Evolutionary conservation across 2,797 vertebrate species (phyloP).

Genomic region (Schizopygopsis malacanthus): DNA sequence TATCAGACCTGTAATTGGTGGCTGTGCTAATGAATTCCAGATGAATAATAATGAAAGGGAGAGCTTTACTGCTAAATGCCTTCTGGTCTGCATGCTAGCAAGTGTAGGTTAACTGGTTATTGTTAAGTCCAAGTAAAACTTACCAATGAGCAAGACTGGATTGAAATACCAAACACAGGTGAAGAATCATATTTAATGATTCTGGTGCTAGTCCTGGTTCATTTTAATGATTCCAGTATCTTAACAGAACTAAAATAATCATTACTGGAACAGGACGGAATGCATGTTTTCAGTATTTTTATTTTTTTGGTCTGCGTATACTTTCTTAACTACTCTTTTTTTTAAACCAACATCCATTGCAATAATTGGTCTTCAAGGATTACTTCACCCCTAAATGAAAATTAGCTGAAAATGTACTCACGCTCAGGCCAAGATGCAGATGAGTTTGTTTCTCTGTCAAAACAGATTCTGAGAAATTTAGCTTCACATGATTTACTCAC

Average conservation of each 20-base stretch:
- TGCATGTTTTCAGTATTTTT: neutral
- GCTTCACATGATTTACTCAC: too few species aligned
- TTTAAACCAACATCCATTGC: neutral
- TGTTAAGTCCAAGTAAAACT: slow-evolving; percentile 3
- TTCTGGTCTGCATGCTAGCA: neutral
- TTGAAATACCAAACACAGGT: neutral
- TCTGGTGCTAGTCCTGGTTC: neutral
- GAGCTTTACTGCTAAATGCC: neutral
- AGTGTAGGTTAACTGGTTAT: neutral
- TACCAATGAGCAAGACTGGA: neutral
- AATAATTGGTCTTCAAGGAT: neutral
- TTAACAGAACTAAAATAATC: neutral
- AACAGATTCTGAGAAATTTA: too few species aligned
- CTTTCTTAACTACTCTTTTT: neutral
- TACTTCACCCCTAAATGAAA: neutral
- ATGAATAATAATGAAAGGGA: neutral
- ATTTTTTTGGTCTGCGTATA: neutral
- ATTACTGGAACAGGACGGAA: neutral
- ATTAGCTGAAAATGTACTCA: too few species aligned
- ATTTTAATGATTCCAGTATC: neutral
- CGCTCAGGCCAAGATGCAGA: too few species aligned
- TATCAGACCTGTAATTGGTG: slow-evolving; percentile 4
- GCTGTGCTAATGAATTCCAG: neutral
- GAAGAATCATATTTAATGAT: neutral
- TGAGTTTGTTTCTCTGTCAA: too few species aligned